phyloP scores from a whole-genome alignment of 2,113 vertebrate genomes.

The Salvelinus namaycush region DNA sequence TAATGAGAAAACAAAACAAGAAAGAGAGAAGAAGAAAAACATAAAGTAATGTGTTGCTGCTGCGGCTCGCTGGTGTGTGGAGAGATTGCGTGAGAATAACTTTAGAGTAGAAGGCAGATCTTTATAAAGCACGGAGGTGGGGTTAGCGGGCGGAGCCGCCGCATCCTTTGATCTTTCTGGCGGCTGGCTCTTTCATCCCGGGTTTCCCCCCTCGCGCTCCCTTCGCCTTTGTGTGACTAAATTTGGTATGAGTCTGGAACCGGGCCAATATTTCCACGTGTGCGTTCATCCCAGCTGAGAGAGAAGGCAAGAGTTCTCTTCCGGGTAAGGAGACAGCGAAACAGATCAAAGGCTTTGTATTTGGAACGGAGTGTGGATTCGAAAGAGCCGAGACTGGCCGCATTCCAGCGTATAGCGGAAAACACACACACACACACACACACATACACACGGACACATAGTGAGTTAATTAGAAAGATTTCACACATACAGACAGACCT shows the following conservation, averaged over 20 bases:
- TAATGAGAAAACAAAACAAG: slow-evolving; percentile 27
- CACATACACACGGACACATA: not conserved
- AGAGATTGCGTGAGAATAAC: slow-evolving; percentile 79
- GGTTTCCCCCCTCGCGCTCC: slow-evolving; percentile 51
- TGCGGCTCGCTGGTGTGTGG: slow-evolving; percentile 45
- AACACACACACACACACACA: slow-evolving; percentile 49
- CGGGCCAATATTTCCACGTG: slow-evolving; percentile 95
- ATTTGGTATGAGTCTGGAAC: slow-evolving; percentile 92
- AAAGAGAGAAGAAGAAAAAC: slow-evolving; percentile 23
- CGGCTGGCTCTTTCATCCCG: slow-evolving; percentile 91
- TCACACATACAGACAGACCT: slow-evolving; percentile 22
- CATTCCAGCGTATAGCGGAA: slow-evolving; percentile 84
- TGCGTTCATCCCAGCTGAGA: slow-evolving; percentile 95
- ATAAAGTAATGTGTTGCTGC: slow-evolving; percentile 39
- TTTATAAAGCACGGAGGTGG: slow-evolving; percentile 84
- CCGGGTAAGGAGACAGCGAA: slow-evolving; percentile 91
- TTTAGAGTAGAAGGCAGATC: slow-evolving; percentile 70
- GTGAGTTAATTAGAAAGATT: not conserved
- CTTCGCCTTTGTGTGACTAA: slow-evolving; percentile 95
- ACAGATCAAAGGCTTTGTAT: slow-evolving; percentile 95
- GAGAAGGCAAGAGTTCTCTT: slow-evolving; percentile 86
- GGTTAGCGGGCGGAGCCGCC: slow-evolving; percentile 81
- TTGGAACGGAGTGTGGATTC: slow-evolving; percentile 88
- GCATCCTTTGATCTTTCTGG: slow-evolving; percentile 88
- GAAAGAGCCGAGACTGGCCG: slow-evolving; percentile 82